Percentiles rank a stretch among this genome's conserved stretches.
Conservation (phyloP, 2,797 vertebrate genomes). For the Takifugu rubripes region DNA sequence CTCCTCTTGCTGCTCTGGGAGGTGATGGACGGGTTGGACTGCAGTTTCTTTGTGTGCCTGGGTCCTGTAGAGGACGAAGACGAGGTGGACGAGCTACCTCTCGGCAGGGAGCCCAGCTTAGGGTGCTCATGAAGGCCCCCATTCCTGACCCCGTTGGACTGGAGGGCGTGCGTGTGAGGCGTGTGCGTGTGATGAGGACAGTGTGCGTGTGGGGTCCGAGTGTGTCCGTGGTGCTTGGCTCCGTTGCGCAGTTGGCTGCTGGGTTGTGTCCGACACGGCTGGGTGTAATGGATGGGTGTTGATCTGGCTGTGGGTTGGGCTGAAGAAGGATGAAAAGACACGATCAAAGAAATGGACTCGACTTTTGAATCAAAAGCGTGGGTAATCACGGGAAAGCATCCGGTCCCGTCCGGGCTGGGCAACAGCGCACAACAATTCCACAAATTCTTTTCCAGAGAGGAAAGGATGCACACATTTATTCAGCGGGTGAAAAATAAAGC, state of each 20-base stretch:
- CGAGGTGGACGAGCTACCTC: conserved; percentile 71
- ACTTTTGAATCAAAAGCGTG: too few species aligned
- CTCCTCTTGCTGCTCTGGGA: conserved; percentile 92
- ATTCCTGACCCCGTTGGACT: conserved; percentile 67
- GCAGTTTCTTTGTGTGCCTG: conserved; percentile 80
- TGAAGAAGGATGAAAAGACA: conserved; percentile 43
- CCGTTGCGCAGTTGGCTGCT: conserved; percentile 77
- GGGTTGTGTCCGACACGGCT: conserved; percentile 70
- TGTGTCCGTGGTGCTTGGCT: conserved; percentile 58
- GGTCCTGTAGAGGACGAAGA: conserved; percentile 74
- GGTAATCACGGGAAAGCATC: too few species aligned
- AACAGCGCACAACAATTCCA: too few species aligned
- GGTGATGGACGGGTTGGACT: conserved; percentile 86
- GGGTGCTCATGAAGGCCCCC: conserved; percentile 63
- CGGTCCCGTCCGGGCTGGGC: too few species aligned
- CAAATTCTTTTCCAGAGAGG: too few species aligned
- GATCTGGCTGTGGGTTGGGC: conserved; percentile 84
- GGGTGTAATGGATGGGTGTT: conserved; percentile 55
- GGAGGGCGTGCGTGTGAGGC: conserved; percentile 51
- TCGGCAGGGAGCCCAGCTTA: conserved; percentile 70
- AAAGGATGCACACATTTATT: too few species aligned
- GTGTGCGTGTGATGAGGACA: conserved; percentile 56
- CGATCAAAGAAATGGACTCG: not conserved
- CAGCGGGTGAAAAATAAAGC: too few species aligned
- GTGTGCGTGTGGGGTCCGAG: conserved; percentile 55